Percentiles rank a stretch among this genome's conserved stretches.
Evolutionary conservation across 2,888 invertebrate genomes (phyloP).

Genomic region (Trissonchulus sp.): DNA sequence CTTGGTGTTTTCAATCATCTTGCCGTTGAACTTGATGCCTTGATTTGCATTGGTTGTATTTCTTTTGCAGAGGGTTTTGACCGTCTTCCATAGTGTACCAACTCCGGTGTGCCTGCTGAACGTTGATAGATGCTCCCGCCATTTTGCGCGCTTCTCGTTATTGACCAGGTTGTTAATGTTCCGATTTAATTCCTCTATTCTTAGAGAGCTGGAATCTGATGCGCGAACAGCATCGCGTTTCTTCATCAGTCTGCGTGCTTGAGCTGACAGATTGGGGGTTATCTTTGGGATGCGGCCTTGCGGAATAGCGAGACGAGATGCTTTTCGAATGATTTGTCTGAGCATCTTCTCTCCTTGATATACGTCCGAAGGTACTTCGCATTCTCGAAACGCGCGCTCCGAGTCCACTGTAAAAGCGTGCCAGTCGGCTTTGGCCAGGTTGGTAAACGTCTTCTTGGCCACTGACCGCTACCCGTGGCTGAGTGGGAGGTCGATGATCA

Average conservation of each 20-base stretch:
- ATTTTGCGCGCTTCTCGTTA: background rate
- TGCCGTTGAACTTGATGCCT: constrained; percentile 2
- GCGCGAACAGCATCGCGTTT: background rate
- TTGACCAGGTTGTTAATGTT: background rate
- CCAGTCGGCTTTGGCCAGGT: constrained; percentile 10
- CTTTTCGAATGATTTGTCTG: background rate
- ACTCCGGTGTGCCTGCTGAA: background rate
- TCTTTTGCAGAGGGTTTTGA: background rate
- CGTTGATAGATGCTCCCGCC: background rate
- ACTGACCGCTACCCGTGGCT: background rate
- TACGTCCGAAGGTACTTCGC: background rate
- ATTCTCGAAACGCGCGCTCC: background rate
- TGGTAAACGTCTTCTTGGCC: background rate
- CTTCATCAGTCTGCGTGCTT: background rate
- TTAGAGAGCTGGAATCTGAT: background rate
- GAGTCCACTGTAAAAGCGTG: background rate
- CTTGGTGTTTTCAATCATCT: background rate
- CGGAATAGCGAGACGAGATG: background rate
- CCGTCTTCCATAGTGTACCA: background rate
- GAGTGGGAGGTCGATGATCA: background rate
- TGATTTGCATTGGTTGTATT: background rate
- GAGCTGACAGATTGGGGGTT: background rate
- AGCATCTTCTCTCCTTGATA: background rate
- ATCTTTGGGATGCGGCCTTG: constrained; percentile 1
- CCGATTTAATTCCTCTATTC: background rate